phyloP scores from a whole-genome alignment of 2,888 invertebrate genomes.

The Caenorhabditis imperialis region DNA sequence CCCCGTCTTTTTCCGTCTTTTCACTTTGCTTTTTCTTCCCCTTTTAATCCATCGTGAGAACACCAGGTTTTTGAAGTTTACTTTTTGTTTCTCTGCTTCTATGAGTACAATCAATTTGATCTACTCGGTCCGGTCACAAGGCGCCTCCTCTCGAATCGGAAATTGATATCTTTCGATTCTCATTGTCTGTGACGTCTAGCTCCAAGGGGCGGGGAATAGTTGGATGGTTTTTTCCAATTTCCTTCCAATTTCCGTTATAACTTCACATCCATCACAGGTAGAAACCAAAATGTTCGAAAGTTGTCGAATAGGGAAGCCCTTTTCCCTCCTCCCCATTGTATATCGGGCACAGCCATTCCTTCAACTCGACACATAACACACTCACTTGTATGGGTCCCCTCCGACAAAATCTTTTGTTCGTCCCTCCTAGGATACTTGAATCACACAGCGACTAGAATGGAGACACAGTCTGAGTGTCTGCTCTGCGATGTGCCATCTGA shows the following conservation, averaged over 20 bases:
- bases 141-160: too few relatives aligned
- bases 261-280: too few relatives aligned
- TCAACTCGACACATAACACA: conserved; percentile 53
- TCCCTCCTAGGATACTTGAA: conserved; percentile 54
- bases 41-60: too few relatives aligned
- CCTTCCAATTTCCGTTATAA: conserved; percentile 18
- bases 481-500: conserved; percentile 13
- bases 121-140: too few relatives aligned
- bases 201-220: conserved; percentile 6
- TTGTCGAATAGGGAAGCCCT: neutral
- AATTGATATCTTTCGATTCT: neutral
- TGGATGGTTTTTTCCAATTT: conserved; percentile 25
- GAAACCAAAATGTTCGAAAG: neutral
- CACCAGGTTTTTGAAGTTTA: too few relatives aligned
- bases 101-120: too few relatives aligned
- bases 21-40: too few relatives aligned
- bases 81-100: too few relatives aligned
- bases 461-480: conserved; percentile 52
- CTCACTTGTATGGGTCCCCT: neutral
- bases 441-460: conserved; percentile 13
- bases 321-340: conserved; percentile 3
- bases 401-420: conserved; percentile 43
- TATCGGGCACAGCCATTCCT: too few relatives aligned
- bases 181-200: conserved; percentile 32
- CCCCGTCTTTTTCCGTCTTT: too few relatives aligned